Conservation (phyloP, 2,113 vertebrate genomes). For the Formicarius rufipectus region DNA sequence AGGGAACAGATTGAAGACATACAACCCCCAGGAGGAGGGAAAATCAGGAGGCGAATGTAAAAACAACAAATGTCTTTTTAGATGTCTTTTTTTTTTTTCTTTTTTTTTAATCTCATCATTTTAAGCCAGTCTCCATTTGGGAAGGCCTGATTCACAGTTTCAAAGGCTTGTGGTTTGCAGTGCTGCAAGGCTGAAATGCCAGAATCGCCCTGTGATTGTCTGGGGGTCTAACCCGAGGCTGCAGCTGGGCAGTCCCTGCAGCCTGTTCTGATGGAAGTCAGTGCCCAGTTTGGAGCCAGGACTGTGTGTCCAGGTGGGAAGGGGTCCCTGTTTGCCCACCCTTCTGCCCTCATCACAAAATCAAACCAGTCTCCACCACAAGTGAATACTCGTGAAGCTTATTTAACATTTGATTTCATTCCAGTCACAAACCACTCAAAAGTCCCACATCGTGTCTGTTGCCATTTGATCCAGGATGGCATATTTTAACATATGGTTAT, state of each 20-base stretch:
- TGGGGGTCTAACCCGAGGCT: neutral
- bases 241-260: neutral
- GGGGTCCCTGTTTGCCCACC: neutral
- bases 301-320: rapidly evolving
- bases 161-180: neutral
- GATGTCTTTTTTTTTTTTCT: neutral
- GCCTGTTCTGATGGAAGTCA: neutral
- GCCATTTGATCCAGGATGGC: neutral
- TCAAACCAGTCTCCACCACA: neutral
- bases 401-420: neutral
- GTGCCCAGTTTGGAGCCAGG: neutral
- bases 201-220: neutral
- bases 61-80: neutral
- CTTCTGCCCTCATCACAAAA: neutral
- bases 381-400: neutral
- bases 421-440: neutral
- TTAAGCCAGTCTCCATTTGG: neutral
- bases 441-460: neutral
- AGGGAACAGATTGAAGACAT: neutral
- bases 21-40: neutral
- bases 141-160: neutral
- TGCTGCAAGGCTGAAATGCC: neutral
- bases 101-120: neutral
- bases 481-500: neutral
- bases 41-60: neutral